phyloP scores from a whole-genome alignment of 2,113 vertebrate species.

The Paratilapia polleni region DNA sequence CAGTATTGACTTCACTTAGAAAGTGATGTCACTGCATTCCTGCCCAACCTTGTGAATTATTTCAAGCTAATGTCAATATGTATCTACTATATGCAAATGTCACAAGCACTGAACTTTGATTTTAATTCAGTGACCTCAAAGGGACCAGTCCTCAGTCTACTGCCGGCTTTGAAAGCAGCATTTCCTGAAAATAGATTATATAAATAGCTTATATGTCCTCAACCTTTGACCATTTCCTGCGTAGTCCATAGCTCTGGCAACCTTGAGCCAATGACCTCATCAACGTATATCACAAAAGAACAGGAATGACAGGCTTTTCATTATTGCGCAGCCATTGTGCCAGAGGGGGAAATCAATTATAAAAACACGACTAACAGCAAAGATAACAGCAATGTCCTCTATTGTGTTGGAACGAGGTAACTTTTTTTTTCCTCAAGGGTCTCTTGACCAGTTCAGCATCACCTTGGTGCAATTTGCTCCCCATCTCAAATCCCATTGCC shows the following conservation, averaged over 20 bases:
- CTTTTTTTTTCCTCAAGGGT: conserved; percentile 73
- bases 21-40: neutral
- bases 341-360: conserved; percentile 82
- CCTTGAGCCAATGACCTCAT: conserved; percentile 81
- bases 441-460: conserved; percentile 79
- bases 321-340: conserved; percentile 79
- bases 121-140: neutral
- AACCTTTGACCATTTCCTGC: conserved; percentile 42
- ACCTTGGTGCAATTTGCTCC: conserved; percentile 83
- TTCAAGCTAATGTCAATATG: neutral
- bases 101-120: neutral
- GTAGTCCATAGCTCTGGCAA: conserved; percentile 32
- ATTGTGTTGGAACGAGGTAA: conserved; percentile 70
- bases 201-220: conserved; percentile 43
- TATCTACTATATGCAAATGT: neutral
- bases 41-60: neutral
- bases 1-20: conserved; percentile 3
- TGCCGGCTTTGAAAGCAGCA: conserved; percentile 17
- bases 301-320: conserved; percentile 80
- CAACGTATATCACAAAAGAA: conserved; percentile 78
- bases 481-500: conserved; percentile 83
- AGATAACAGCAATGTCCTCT: conserved; percentile 79
- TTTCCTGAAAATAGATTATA: conserved; percentile 34
- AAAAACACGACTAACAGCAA: conserved; percentile 82
- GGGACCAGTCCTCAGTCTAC: neutral